Conservation (phyloP, 2,888 invertebrate species). For the Lithophane socia region DNA sequence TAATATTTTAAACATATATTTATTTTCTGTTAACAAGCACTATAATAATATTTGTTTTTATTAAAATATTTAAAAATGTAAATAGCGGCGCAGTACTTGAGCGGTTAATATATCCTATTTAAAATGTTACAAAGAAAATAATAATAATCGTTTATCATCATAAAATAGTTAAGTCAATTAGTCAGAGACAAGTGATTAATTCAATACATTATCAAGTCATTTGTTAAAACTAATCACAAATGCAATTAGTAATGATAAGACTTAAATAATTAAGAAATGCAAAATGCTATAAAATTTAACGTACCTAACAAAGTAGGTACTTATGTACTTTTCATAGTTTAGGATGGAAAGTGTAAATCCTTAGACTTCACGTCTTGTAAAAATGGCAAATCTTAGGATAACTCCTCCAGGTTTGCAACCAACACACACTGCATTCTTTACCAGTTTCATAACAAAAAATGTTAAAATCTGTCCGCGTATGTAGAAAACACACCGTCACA, state of each 20-base stretch:
- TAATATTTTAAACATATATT: too few relatives aligned
- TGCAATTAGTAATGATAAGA: conserved; percentile 14
- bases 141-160: background rate
- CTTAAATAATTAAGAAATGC: background rate
- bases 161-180: background rate
- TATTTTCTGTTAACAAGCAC: too few relatives aligned
- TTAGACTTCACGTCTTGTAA: background rate
- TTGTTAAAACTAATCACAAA: background rate
- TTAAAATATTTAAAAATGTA: too few relatives aligned
- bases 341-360: background rate
- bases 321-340: background rate
- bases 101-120: too few relatives aligned
- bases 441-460: background rate
- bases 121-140: background rate
- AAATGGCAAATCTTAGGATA: background rate
- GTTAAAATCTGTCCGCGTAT: conserved; percentile 18
- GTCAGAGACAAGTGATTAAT: background rate
- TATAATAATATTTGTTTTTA: too few relatives aligned
- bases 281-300: background rate
- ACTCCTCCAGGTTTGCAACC: background rate
- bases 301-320: background rate
- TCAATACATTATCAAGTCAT: background rate
- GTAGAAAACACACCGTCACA: conserved; percentile 27
- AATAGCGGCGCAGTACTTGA: too few relatives aligned
- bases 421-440: background rate